These are phyloP conservation scores for Microplitis manilae DNA, from an alignment of 2,888 invertebrate genomes.

Conservation along the genomic window DNA sequence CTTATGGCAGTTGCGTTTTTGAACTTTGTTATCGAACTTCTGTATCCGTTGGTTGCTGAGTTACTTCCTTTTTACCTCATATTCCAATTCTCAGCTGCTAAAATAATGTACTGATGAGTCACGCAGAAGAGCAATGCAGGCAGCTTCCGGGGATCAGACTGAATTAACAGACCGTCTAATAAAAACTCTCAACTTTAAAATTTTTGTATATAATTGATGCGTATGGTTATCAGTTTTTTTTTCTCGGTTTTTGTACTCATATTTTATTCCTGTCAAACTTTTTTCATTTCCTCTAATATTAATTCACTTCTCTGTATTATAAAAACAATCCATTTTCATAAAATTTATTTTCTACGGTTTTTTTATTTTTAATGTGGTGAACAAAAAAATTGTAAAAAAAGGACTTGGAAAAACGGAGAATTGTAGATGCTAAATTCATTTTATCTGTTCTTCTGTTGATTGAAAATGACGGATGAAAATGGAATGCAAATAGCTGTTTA, in stretches of 20 bases:
- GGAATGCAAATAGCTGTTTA: constrained; percentile 48
- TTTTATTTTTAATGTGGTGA: not conserved
- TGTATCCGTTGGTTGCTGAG: constrained; percentile 19
- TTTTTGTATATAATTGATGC: constrained; percentile 50
- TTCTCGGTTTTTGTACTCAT: not conserved
- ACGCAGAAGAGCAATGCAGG: not conserved
- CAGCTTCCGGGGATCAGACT: constrained; percentile 4
- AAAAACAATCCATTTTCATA: not conserved
- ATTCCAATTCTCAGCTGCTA: not conserved
- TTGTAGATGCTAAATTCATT: constrained; percentile 18
- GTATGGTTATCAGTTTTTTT: not conserved
- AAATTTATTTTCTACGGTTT: not conserved
- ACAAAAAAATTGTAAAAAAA: not conserved
- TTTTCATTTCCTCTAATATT: not conserved
- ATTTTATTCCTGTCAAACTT: constrained; percentile 8
- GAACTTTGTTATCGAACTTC: constrained; percentile 54
- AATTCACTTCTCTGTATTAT: constrained; percentile 3
- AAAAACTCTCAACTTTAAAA: constrained; percentile 38
- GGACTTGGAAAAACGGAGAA: not conserved
- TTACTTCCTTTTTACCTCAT: constrained; percentile 18
- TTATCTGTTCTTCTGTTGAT: constrained; percentile 9
- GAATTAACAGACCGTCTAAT: constrained; percentile 46
- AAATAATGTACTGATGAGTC: not conserved
- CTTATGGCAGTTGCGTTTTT: constrained; percentile 49
- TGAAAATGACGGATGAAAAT: constrained; percentile 54